phyloP scores from a whole-genome alignment of 2,888 invertebrate genomes.

The Nomada ferruginata region DNA sequence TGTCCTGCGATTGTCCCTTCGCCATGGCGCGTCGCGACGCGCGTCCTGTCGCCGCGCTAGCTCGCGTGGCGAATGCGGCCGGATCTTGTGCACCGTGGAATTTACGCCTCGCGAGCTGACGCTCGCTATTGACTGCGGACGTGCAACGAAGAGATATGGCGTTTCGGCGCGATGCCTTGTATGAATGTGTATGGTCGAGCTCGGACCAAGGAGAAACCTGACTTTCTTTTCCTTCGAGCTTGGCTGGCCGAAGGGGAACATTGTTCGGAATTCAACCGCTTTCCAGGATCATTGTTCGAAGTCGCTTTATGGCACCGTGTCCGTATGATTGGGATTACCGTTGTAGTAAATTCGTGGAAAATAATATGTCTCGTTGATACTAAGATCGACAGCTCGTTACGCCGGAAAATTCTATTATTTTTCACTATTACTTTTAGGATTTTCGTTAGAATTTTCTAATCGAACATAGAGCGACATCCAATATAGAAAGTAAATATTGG shows the following conservation, averaged over 20 bases:
- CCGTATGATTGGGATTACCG: too few relatives aligned
- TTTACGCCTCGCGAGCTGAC: conserved; percentile 41
- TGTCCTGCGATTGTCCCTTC: conserved; percentile 45
- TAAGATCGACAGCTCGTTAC: too few relatives aligned
- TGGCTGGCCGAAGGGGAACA: neutral
- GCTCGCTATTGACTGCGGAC: conserved; percentile 45
- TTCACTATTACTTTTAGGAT: too few relatives aligned
- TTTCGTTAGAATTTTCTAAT: too few relatives aligned
- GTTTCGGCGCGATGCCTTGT: conserved; percentile 4
- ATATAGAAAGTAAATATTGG: too few relatives aligned
- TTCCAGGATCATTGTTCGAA: neutral
- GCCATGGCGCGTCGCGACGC: conserved; percentile 28
- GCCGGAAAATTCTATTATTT: too few relatives aligned
- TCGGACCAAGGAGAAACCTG: neutral
- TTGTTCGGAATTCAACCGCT: conserved; percentile 1
- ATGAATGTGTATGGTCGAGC: neutral
- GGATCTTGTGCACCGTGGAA: conserved; percentile 15
- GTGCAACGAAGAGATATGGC: conserved; percentile 40
- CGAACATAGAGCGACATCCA: too few relatives aligned
- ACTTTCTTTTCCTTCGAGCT: neutral
- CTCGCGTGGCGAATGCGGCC: conserved; percentile 49
- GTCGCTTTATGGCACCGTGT: neutral
- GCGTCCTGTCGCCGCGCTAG: conserved; percentile 29
- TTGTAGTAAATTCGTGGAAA: too few relatives aligned
- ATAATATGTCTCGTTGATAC: too few relatives aligned